phyloP scores from a whole-genome alignment of 1,140 invertebrate genomes.

The Drosophila bipectinata region DNA sequence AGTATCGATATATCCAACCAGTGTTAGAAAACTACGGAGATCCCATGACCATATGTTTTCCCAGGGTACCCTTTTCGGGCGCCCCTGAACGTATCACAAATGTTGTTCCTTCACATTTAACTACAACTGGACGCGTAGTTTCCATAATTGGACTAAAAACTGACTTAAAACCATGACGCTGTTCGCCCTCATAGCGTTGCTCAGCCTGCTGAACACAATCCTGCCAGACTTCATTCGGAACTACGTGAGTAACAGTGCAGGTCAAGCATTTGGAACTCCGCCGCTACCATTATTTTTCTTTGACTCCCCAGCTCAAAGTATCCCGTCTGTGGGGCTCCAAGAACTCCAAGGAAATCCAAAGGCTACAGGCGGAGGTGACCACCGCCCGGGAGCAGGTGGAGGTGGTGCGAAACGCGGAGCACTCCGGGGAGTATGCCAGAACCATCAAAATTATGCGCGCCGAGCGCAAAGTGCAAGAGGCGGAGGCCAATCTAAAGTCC shows the following conservation, averaged over 20 bases:
- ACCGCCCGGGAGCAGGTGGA: slow-evolving; percentile 56
- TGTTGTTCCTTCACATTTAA: slow-evolving; percentile 30
- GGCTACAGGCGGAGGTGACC: slow-evolving; percentile 44
- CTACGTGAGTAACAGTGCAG: slow-evolving; percentile 47
- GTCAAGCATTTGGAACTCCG: neutral
- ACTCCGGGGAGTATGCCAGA: slow-evolving; percentile 63
- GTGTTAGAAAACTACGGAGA: slow-evolving; percentile 24
- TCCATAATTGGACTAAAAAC: slow-evolving; percentile 11
- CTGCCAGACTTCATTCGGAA: slow-evolving; percentile 69
- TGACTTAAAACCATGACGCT: slow-evolving; percentile 58
- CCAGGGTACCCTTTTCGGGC: neutral
- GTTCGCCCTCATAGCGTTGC: slow-evolving; percentile 59
- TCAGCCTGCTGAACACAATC: slow-evolving; percentile 69
- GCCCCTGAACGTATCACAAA: neutral
- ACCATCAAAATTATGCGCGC: slow-evolving; percentile 74
- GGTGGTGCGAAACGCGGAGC: slow-evolving; percentile 42
- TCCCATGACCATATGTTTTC: neutral
- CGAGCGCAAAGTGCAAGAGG: slow-evolving; percentile 61
- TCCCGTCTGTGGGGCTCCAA: slow-evolving; percentile 54
- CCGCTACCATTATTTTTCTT: neutral
- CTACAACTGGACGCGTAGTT: neutral
- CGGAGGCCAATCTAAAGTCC: slow-evolving; percentile 44
- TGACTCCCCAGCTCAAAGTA: slow-evolving; percentile 56
- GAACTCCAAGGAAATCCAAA: slow-evolving; percentile 7
- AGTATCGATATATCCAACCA: slow-evolving; percentile 1